Evolutionary conservation across 2,797 vertebrate species (phyloP).

Genomic region (Xenopus petersii): DNA sequence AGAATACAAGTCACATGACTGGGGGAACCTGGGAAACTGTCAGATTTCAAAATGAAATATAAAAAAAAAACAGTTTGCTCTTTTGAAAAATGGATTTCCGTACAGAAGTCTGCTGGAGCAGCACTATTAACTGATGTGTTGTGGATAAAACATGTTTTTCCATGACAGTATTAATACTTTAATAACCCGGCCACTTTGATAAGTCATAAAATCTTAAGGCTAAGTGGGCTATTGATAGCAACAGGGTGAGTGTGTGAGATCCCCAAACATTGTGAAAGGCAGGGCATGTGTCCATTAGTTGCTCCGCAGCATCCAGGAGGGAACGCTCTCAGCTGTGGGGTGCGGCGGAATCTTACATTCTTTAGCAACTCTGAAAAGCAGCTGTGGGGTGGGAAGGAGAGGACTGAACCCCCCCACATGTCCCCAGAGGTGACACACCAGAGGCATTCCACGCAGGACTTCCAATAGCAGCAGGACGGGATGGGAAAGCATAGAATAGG

Average conservation of each 20-base stretch:
- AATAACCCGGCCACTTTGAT: too few species aligned
- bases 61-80: too few species aligned
- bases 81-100: too few species aligned
- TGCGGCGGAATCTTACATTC: slow-evolving; percentile 6
- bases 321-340: slow-evolving; percentile 18
- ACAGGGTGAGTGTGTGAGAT: not conserved
- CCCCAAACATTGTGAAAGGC: not conserved
- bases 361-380: not conserved
- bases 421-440: not conserved
- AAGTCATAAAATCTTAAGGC: not conserved
- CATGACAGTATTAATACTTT: too few species aligned
- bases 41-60: too few species aligned
- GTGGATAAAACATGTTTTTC: too few species aligned
- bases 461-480: not conserved
- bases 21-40: too few species aligned
- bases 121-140: too few species aligned
- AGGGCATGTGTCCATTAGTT: not conserved
- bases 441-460: not conserved
- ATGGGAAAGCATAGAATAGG: slow-evolving; percentile 1
- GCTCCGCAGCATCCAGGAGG: slow-evolving; percentile 7
- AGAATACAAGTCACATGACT: too few species aligned
- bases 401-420: not conserved
- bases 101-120: too few species aligned
- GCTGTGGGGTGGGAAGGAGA: slow-evolving; percentile 22
- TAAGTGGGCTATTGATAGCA: not conserved